Evolutionary conservation across 92 coral and sea anemone species (phyloP).

Genomic region (Porites evermanni): DNA sequence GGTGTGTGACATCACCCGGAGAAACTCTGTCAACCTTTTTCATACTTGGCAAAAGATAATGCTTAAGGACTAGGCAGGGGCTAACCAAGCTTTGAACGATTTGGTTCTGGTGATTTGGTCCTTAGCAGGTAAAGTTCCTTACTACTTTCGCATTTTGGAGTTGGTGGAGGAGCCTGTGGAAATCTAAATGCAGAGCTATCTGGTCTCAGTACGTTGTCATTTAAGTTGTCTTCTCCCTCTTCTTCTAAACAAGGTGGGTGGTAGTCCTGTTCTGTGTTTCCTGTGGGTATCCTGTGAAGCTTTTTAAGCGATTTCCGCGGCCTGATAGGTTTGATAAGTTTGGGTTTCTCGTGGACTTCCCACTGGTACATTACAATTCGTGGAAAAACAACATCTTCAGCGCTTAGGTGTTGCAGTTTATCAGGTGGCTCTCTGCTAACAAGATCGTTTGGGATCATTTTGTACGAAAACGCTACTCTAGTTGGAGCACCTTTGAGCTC

Average conservation of each 20-base stretch:
- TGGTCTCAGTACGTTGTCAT: background rate
- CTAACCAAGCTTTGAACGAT: background rate
- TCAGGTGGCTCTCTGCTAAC: background rate
- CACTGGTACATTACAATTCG: constrained; percentile 34
- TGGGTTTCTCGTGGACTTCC: constrained; percentile 31
- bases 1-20: too few relatives aligned
- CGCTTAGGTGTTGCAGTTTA: background rate
- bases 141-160: background rate
- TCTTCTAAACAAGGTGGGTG: background rate
- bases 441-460: background rate
- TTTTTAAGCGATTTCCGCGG: background rate
- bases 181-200: constrained; percentile 1
- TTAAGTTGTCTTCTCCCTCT: background rate
- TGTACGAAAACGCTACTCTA: constrained; percentile 12
- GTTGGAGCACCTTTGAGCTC: constrained; percentile 15
- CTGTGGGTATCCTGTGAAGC: constrained; percentile 4
- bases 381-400: background rate
- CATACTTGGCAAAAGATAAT: too few relatives aligned
- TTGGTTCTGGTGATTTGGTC: background rate
- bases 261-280: background rate
- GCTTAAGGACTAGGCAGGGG: too few relatives aligned
- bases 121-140: background rate
- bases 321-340: background rate
- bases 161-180: constrained; percentile 31
- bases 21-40: too few relatives aligned